These are phyloP conservation scores for Corynorhinus townsendii DNA, from an alignment of 2,113 vertebrate genomes.

Conservation along the genomic window DNA sequence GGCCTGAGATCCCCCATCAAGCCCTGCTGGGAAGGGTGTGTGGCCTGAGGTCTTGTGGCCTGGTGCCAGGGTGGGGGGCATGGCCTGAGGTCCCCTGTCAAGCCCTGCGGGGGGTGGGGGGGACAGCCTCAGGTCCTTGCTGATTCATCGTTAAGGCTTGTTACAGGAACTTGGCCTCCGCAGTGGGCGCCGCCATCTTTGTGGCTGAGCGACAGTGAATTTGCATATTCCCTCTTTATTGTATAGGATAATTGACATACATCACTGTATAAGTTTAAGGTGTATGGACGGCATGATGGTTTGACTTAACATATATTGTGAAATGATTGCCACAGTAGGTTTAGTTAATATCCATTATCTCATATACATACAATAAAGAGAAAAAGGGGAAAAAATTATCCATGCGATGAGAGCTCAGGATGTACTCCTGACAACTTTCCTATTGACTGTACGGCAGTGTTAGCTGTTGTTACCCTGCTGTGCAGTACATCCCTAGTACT, in stretches of 20 bases:
- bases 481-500: neutral
- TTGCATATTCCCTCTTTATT: too few species aligned
- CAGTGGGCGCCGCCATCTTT: too few species aligned
- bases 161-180: too few species aligned
- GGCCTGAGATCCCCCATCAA: too few species aligned
- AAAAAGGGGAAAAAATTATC: neutral
- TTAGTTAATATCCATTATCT: neutral
- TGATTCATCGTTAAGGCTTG: too few species aligned
- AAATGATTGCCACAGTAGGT: neutral
- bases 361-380: neutral
- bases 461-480: neutral
- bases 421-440: neutral
- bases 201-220: too few species aligned
- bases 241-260: neutral
- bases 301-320: neutral
- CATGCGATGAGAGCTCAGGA: neutral
- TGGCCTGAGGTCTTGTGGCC: too few species aligned
- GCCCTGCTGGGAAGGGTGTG: too few species aligned
- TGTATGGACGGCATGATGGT: neutral
- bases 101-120: too few species aligned
- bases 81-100: too few species aligned
- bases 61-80: too few species aligned
- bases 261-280: neutral
- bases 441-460: neutral
- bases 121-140: too few species aligned